Base-by-base conservation (phyloP, 2,888 invertebrate species). In the Clunio marinus region DNA sequence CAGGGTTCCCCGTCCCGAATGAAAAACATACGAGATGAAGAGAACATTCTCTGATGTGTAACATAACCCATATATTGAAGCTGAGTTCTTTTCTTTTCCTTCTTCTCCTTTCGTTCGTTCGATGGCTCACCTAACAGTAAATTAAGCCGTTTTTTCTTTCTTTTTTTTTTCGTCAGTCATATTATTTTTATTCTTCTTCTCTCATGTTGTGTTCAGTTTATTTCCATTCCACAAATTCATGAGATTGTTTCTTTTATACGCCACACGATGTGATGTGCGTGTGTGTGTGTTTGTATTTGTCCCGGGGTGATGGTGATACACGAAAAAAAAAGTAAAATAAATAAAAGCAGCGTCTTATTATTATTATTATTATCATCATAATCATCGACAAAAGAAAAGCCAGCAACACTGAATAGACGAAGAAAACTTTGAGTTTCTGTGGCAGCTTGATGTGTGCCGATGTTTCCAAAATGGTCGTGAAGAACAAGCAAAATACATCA, bases 211-310 rank as follows among this genome's bases (percentile, higher is more conserved):
- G 41, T 32, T 32, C 20, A 1, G 35, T 59, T 27, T 59, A 32
- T 59, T 60, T 60, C 58, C 60, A 60, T 60, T 60, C 60, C 60
- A 60, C 60, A 60, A 60, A 60, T 60, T 60, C 60, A 41, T 60
- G 32, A 60, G 37, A 60, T 60, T 60, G 37, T 60, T 41, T 37
- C 25, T 13, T 58, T 28, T 58, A 25, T 25, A 15, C 27, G 51
- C 51, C 20, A 51, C 51, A 51, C 51, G 51, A 17, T 41, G 2
- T 15, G 10, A n/a, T n/a, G 41, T 41, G 41, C 15, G 2, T 41
- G 41, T 41, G 41, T 15, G 41, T 41, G 24, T 20, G 46, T n/a
- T 13, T 35, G 35, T 35, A 5, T 35, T 13, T 35, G 24, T 22
- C 20, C 13, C 51, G 46, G 25, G 51, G 24, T 22, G 57, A 22